phyloP scores from a whole-genome alignment of 2,113 vertebrate species.

The Neotoma lepida region DNA sequence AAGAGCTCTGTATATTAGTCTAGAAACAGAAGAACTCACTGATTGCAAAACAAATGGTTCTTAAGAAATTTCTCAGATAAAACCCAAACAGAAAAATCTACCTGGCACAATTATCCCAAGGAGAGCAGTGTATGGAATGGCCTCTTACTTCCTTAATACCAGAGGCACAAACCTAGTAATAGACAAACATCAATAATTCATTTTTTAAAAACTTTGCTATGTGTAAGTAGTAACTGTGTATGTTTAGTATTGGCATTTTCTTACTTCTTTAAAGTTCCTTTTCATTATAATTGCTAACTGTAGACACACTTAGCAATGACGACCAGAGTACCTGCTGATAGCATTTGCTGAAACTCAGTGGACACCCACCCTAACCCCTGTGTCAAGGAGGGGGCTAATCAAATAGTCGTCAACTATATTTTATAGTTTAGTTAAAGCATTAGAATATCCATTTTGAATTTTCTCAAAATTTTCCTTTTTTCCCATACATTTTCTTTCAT shows the following conservation, averaged over 20 bases:
- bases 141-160: background rate
- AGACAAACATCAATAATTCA: background rate
- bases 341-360: background rate
- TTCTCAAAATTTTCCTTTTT: conserved; percentile 33
- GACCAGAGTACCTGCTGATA: background rate
- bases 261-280: conserved; percentile 29
- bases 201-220: conserved; percentile 38
- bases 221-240: conserved; percentile 1
- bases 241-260: background rate
- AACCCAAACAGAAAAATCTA: background rate
- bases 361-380: too few species aligned
- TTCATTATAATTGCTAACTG: conserved; percentile 54
- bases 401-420: background rate
- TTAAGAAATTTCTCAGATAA: background rate
- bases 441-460: conserved; percentile 9
- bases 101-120: background rate
- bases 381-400: background rate
- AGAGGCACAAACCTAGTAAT: background rate
- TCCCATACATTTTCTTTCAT: background rate
- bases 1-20: background rate
- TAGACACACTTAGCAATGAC: background rate
- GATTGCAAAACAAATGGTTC: background rate
- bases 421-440: conserved; percentile 46
- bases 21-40: background rate
- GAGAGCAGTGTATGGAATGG: background rate